phyloP scores from a whole-genome alignment of 2,113 vertebrate species.

The Addax nasomaculatus region DNA sequence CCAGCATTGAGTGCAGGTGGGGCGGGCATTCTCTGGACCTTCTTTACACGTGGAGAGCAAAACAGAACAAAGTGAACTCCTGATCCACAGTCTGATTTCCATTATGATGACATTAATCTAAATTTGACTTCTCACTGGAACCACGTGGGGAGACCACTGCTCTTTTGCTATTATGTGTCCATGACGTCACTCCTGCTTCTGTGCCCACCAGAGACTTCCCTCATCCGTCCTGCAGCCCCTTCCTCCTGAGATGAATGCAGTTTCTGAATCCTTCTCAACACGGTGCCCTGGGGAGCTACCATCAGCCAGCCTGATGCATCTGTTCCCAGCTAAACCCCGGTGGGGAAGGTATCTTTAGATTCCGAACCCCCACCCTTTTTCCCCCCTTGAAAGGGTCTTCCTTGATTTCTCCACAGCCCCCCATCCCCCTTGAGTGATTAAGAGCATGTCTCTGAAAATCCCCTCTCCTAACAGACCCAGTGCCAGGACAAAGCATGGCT shows the following conservation, averaged over 20 bases:
- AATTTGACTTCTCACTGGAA: background rate
- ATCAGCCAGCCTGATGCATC: too few species aligned
- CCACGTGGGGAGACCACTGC: background rate
- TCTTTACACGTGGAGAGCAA: background rate
- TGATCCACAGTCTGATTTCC: background rate
- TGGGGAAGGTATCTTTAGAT: background rate
- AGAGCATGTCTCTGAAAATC: background rate
- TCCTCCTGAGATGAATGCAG: background rate
- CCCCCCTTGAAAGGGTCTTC: background rate
- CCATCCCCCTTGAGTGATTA: background rate
- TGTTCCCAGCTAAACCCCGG: background rate
- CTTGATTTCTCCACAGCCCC: background rate
- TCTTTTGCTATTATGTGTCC: background rate
- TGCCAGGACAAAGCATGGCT: background rate
- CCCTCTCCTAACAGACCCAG: background rate
- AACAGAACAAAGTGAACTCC: background rate
- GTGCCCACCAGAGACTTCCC: background rate
- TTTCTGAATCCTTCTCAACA: background rate
- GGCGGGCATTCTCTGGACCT: background rate
- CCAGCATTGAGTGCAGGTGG: background rate
- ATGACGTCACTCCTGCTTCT: fast-evolving
- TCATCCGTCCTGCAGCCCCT: background rate
- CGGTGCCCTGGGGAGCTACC: background rate
- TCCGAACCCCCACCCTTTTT: background rate
- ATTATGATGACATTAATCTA: background rate